phyloP scores from a whole-genome alignment of 2,113 vertebrate genomes.

The Lutjanus erythropterus region DNA sequence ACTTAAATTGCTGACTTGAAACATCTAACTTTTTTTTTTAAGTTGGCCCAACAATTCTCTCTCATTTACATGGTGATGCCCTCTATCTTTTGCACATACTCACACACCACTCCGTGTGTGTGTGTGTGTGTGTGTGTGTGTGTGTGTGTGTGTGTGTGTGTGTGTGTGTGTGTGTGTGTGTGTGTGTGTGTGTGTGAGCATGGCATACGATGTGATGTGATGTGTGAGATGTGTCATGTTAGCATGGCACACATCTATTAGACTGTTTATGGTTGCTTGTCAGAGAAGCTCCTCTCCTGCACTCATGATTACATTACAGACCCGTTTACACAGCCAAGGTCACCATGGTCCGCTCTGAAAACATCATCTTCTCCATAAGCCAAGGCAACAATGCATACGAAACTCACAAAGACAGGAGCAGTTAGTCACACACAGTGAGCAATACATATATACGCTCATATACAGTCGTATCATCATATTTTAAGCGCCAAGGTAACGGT shows the following conservation, averaged over 20 bases:
- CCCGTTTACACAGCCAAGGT: constrained; percentile 74
- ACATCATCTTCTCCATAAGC: constrained; percentile 64
- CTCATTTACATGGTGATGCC: constrained; percentile 50
- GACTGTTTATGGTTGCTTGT: constrained; percentile 70
- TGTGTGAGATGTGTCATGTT: constrained; percentile 66
- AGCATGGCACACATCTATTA: constrained; percentile 66
- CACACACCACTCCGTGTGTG: constrained; percentile 30
- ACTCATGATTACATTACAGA: constrained; percentile 71
- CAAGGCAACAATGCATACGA: constrained; percentile 66
- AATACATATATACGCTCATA: constrained; percentile 53
- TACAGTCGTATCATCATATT: constrained; percentile 70
- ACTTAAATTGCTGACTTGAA: too few species aligned
- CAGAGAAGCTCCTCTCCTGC: constrained; percentile 60
- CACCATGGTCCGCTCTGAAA: constrained; percentile 63
- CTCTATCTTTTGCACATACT: constrained; percentile 30
- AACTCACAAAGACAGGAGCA: constrained; percentile 65
- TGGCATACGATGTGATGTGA: constrained; percentile 26
- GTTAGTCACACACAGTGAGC: constrained; percentile 71
- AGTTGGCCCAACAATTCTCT: too few species aligned
- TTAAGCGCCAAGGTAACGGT: constrained; percentile 62
- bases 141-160: background rate
- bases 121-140: constrained; percentile 45
- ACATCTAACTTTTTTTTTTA: too few species aligned
- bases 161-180: constrained; percentile 6
- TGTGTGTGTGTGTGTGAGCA: constrained; percentile 42